These are phyloP conservation scores for Cranoglanis bouderius DNA, from an alignment of 2,113 vertebrate genomes.

Conservation along the genomic window DNA sequence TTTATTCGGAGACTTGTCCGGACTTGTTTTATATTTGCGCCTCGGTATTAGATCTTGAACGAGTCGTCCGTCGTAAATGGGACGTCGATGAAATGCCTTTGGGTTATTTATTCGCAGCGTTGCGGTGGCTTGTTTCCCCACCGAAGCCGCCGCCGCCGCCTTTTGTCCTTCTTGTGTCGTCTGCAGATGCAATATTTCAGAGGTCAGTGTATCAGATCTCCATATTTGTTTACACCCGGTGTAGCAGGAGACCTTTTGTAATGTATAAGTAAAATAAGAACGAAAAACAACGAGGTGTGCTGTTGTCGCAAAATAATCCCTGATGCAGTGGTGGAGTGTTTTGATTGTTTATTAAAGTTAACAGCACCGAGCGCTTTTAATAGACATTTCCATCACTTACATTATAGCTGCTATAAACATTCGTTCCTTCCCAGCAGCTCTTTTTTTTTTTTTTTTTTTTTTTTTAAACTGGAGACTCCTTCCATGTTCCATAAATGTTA, in stretches of 20 bases:
- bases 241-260: background rate
- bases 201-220: background rate
- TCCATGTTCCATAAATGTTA: background rate
- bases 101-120: conserved; percentile 33
- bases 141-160: background rate
- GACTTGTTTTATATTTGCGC: conserved; percentile 37
- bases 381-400: background rate
- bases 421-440: background rate
- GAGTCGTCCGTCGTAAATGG: conserved; percentile 28
- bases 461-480: background rate
- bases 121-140: background rate
- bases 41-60: conserved; percentile 19
- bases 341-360: background rate
- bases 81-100: conserved; percentile 41
- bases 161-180: conserved; percentile 5
- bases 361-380: background rate
- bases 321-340: background rate
- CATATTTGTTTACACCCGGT: background rate
- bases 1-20: conserved; percentile 30
- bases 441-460: no score
- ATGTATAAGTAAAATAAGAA: background rate
- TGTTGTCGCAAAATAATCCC: background rate
- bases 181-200: background rate
- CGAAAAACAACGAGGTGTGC: background rate
- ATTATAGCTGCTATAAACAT: background rate